Base-by-base conservation (phyloP, 2,797 vertebrate genomes). In the Xerus rutilus region DNA sequence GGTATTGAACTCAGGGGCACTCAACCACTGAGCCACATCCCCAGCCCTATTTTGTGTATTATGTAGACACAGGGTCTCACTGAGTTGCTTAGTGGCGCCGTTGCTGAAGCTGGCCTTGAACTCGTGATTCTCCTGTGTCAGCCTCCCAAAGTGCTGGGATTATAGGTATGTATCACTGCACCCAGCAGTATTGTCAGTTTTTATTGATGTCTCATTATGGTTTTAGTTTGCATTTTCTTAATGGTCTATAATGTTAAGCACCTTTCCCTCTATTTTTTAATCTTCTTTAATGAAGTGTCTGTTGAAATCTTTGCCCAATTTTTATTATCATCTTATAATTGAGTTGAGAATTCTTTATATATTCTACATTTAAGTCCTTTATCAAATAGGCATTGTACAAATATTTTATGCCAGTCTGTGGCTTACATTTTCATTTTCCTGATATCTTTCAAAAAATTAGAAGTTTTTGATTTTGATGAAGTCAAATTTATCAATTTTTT, bases 281-380 rank as follows among this genome's bases (percentile, higher is more conserved):
- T 90, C 20, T 67, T 64, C 79, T 82, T 77, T 90, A 67, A 47
- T 93, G 13, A 77, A 76, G 81, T 88, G 21, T 88, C 83, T 69
- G 6, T 93, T 83, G 65, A 79, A 79, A 74, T 39, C n/a, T 74
- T 87, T 91, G 23, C 32, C 5, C 39, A 59, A 28, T 45, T 73
- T 84, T 86, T 62, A 87, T 88, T 93, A 18, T 49, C 64, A 86
- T 74, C 45, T 91, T 86, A 82, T 59, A 45, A 54, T 70, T 93
- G 54, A 74, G 25, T 72, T 89, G 28, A 79, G 43, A 52, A 9
- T 59, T 76, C 52, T 94, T 87, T 65, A 52, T 49, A 59, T 67
- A 82, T 21, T 73, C n/a, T 57, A 30, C 9, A 74, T 87, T 43
- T 21, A 86, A 86, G 45, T 57, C 39, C 43, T 86, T 86, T 86